These are phyloP conservation scores for Holotrichia oblita DNA, from an alignment of 1,140 invertebrate species.

Conservation along the genomic window DNA sequence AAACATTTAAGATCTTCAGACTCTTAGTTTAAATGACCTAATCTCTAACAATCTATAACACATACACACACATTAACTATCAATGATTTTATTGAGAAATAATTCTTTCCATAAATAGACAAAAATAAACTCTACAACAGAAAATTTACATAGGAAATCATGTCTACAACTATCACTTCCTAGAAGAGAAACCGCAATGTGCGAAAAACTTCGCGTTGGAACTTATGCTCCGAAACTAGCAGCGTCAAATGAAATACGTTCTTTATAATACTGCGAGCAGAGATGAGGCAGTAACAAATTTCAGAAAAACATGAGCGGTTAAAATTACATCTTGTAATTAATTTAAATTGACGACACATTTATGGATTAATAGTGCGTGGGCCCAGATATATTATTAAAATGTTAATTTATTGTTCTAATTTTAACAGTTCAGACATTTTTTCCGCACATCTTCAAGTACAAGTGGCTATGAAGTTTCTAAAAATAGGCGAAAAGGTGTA, in stretches of 20 bases:
- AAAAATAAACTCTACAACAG: too few relatives aligned
- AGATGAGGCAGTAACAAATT: not conserved
- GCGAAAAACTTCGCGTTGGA: not conserved
- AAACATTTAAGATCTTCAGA: too few relatives aligned
- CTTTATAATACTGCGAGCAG: not conserved
- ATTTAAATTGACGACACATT: conserved; percentile 20
- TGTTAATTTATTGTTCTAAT: conserved; percentile 30
- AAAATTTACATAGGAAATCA: not conserved
- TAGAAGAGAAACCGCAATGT: not conserved
- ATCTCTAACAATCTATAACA: too few relatives aligned
- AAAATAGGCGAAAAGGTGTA: conserved; percentile 3
- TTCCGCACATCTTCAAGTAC: conserved; percentile 2
- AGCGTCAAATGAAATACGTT: not conserved
- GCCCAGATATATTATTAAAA: conserved; percentile 25
- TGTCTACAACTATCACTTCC: not conserved
- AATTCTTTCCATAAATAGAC: too few relatives aligned
- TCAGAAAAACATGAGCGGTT: conserved; percentile 3
- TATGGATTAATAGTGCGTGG: conserved; percentile 5
- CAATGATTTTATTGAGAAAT: too few relatives aligned
- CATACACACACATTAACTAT: too few relatives aligned
- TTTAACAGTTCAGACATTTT: conserved; percentile 29
- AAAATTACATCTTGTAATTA: conserved; percentile 18
- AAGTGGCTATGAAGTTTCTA: not conserved
- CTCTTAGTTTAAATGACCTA: too few relatives aligned
- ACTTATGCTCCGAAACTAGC: not conserved